Evolutionary conservation across 2,113 vertebrate genomes (phyloP).

Genomic region (Canis aureus): DNA sequence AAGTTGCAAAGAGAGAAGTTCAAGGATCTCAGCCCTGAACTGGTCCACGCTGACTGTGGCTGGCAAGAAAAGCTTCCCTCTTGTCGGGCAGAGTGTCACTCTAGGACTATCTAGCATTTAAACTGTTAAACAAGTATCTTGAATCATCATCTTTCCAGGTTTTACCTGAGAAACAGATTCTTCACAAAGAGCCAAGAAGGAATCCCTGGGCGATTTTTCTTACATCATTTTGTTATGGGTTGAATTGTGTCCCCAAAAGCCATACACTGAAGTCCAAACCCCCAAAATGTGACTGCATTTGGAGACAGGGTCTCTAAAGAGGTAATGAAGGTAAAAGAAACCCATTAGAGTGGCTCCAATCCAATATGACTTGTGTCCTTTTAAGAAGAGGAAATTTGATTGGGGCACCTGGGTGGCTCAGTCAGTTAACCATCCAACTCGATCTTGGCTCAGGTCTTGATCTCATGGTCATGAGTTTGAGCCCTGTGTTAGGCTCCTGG

Average conservation of each 20-base stretch:
- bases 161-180: not conserved
- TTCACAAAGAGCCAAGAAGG: not conserved
- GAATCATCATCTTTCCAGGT: not conserved
- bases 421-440: not conserved
- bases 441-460: not conserved
- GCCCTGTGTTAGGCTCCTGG: not conserved
- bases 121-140: not conserved
- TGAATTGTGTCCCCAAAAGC: not conserved
- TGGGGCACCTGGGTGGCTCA: not conserved
- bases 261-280: not conserved
- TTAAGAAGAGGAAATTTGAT: not conserved
- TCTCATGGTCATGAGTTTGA: not conserved
- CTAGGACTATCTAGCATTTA: not conserved
- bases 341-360: not conserved
- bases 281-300: not conserved
- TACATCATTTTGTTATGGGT: not conserved
- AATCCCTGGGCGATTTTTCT: not conserved
- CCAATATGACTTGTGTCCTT: not conserved
- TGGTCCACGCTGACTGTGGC: no score
- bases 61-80: not conserved
- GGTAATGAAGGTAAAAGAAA: not conserved
- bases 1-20: not conserved
- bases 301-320: not conserved
- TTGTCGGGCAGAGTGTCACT: no score
- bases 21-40: not conserved